A percentile compares a stretch with the other conserved stretches of the same genome.
These are phyloP conservation scores for Chaitophorus viminalis DNA, from an alignment of 2,888 invertebrate genomes.

Conservation along the genomic window DNA sequence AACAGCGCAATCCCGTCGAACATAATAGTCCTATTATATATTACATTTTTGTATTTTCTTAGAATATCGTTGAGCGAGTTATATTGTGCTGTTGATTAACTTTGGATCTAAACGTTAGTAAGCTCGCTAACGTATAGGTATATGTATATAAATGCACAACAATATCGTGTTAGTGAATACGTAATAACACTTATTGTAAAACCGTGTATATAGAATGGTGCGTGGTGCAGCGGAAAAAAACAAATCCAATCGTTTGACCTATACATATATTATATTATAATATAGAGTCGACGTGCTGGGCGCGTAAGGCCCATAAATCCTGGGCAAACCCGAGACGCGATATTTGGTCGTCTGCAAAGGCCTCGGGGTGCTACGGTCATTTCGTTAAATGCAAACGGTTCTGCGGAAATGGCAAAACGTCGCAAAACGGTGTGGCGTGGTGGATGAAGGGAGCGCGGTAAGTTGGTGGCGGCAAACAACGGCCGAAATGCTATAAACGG, in stretches of 20 bases:
- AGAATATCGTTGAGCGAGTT: background rate
- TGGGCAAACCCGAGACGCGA: background rate
- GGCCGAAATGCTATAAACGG: conserved; percentile 43
- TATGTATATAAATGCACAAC: too few relatives aligned
- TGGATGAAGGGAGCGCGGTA: background rate
- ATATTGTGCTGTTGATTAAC: too few relatives aligned
- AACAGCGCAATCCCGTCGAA: too few relatives aligned
- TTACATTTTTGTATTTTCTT: too few relatives aligned
- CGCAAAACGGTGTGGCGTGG: background rate
- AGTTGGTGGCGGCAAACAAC: conserved; percentile 27
- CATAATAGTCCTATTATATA: too few relatives aligned
- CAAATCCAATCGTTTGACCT: background rate
- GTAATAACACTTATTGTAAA: too few relatives aligned
- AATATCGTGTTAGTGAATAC: too few relatives aligned
- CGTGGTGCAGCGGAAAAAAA: too few relatives aligned
- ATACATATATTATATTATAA: too few relatives aligned
- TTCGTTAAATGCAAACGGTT: conserved; percentile 21
- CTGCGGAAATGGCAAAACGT: background rate
- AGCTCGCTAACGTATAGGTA: too few relatives aligned
- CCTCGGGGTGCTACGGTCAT: background rate
- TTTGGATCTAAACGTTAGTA: too few relatives aligned
- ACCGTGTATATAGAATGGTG: too few relatives aligned
- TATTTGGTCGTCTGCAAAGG: conserved; percentile 20
- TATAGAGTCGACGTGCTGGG: background rate
- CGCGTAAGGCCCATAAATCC: background rate